Conservation (phyloP, 1,140 invertebrate genomes). For the Drosophila auraria region DNA sequence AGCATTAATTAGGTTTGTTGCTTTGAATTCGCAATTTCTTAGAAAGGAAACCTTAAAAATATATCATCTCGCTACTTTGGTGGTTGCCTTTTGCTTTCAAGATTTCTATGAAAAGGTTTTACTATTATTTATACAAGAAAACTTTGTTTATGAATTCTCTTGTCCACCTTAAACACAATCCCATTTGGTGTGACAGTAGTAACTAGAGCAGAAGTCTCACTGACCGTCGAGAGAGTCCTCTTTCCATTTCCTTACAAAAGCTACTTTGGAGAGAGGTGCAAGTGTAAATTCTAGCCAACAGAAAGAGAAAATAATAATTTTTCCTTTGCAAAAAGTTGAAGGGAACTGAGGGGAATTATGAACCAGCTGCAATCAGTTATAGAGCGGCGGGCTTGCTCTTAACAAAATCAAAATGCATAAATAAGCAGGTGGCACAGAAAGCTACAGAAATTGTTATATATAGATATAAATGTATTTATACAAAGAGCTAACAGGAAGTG, state of each 20-base stretch:
- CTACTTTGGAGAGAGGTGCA: constrained; percentile 29
- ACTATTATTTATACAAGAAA: constrained; percentile 4
- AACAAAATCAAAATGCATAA: constrained; percentile 76
- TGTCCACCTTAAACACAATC: constrained; percentile 4
- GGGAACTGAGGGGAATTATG: constrained; percentile 42
- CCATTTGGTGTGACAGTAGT: constrained; percentile 18
- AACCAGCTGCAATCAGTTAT: constrained; percentile 56
- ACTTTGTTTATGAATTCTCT: neutral
- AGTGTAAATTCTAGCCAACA: constrained; percentile 29
- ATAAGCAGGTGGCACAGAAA: constrained; percentile 44
- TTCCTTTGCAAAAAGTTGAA: constrained; percentile 31
- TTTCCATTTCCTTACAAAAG: constrained; percentile 7
- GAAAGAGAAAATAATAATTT: constrained; percentile 8
- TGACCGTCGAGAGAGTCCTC: constrained; percentile 32
- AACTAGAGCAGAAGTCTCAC: constrained; percentile 38
- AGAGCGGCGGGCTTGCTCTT: constrained; percentile 22
- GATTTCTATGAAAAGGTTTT: neutral
- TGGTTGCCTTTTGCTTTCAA: neutral
- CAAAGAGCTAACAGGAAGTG: neutral
- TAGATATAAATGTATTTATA: neutral
- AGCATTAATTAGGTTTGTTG: constrained; percentile 53
- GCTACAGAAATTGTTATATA: neutral
- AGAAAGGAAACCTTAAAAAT: neutral
- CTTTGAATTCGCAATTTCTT: neutral
- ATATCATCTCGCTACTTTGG: too few species aligned